phyloP scores from a whole-genome alignment of 2,113 vertebrate species.

The Gymnocephalus cernua region DNA sequence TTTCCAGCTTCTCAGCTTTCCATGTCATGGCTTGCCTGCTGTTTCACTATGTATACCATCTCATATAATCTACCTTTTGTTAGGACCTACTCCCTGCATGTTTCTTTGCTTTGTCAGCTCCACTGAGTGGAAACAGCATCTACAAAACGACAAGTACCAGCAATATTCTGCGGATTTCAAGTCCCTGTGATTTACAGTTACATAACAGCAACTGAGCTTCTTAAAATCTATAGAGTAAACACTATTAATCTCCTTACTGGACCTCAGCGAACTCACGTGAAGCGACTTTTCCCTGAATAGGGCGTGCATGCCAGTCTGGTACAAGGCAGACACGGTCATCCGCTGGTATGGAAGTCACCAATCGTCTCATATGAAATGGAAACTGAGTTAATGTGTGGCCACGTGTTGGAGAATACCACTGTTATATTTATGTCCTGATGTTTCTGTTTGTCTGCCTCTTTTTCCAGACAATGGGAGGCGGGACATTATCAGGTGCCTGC shows the following conservation, averaged over 20 bases:
- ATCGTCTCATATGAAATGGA: not conserved
- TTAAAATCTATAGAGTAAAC: slow-evolving; percentile 73
- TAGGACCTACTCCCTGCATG: not conserved
- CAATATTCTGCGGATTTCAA: slow-evolving; percentile 29
- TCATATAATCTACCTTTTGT: slow-evolving; percentile 17
- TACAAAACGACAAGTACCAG: not conserved
- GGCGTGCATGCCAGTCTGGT: slow-evolving; percentile 33
- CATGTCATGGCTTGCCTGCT: slow-evolving; percentile 34
- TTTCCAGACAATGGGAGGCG: slow-evolving; percentile 70
- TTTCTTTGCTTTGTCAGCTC: slow-evolving; percentile 8
- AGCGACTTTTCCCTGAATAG: slow-evolving; percentile 67
- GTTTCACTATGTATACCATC: not conserved
- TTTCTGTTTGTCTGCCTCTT: slow-evolving; percentile 56
- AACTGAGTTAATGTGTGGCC: slow-evolving; percentile 25
- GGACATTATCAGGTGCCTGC: slow-evolving; percentile 62
- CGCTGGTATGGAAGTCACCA: slow-evolving; percentile 18
- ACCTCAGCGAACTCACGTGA: slow-evolving; percentile 65
- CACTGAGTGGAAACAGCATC: not conserved
- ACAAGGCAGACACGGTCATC: slow-evolving; percentile 48
- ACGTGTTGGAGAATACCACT: slow-evolving; percentile 26
- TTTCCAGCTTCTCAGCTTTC: too few relatives aligned
- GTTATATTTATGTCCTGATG: slow-evolving; percentile 42
- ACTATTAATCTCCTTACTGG: slow-evolving; percentile 61
- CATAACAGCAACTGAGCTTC: slow-evolving; percentile 73
- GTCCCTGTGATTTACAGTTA: slow-evolving; percentile 56